Evolutionary conservation across 2,888 invertebrate species (phyloP).

Genomic region (Zhuqinia jingwanae): DNA sequence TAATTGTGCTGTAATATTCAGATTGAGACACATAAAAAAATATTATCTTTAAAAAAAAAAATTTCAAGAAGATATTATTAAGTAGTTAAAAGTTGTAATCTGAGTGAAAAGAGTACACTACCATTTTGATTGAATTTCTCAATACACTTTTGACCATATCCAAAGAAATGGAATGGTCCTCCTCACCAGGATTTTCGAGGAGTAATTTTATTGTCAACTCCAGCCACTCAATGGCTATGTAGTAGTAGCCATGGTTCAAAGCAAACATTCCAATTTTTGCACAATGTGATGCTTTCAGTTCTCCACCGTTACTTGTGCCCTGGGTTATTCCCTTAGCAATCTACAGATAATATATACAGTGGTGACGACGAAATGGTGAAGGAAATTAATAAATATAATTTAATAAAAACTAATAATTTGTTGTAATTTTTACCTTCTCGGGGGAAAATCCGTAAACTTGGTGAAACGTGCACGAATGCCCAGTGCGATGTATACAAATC

Average conservation of each 20-base stretch:
- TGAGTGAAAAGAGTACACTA: too few relatives aligned
- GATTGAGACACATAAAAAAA: too few relatives aligned
- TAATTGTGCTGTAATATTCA: constrained; percentile 7
- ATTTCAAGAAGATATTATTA: too few relatives aligned
- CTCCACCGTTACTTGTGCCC: too few relatives aligned
- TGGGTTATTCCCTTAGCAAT: too few relatives aligned
- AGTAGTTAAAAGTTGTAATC: too few relatives aligned
- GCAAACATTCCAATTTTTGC: constrained; percentile 9
- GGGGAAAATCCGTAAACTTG: constrained; percentile 18
- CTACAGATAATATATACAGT: too few relatives aligned
- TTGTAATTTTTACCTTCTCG: constrained; percentile 8
- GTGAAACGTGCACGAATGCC: constrained; percentile 1
- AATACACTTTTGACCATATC: background rate
- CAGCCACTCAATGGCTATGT: constrained; percentile 36
- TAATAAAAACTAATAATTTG: too few relatives aligned
- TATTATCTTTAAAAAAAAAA: too few relatives aligned
- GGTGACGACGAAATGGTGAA: too few relatives aligned
- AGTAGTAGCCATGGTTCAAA: constrained; percentile 9
- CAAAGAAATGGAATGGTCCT: background rate
- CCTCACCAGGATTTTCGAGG: background rate
- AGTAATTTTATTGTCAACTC: background rate
- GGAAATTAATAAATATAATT: too few relatives aligned
- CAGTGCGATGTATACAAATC: constrained; percentile 12
- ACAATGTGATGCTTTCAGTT: background rate
- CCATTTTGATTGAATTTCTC: background rate